Evolutionary conservation across 30 jellyfish, hydroid and myxozoan species (phyloP).

Genomic region (Pseudorhiza aurosa): DNA sequence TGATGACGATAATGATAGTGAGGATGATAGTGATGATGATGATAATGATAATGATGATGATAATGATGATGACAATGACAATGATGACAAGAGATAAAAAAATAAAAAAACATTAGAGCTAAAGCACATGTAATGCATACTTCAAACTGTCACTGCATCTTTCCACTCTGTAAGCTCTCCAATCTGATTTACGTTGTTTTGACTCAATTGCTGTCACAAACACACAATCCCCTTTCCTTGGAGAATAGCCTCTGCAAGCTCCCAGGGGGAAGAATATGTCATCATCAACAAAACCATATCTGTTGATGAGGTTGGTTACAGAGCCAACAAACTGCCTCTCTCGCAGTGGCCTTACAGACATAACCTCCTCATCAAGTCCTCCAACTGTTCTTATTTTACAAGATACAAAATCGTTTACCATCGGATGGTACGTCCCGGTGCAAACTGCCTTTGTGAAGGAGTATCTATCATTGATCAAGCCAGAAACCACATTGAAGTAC

Average conservation of each 20-base stretch:
- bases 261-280: slow-evolving; percentile 67
- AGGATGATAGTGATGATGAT: too few relatives aligned
- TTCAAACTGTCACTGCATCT: not conserved
- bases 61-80: not conserved
- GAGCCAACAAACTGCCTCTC: slow-evolving; percentile 73
- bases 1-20: too few relatives aligned
- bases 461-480: slow-evolving; percentile 30
- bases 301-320: slow-evolving; percentile 50
- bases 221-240: slow-evolving; percentile 79
- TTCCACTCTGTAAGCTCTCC: slow-evolving; percentile 85
- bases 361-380: slow-evolving; percentile 31
- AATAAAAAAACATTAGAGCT: not conserved
- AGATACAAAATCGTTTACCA: slow-evolving; percentile 84
- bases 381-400: slow-evolving; percentile 32
- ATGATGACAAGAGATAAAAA: not conserved
- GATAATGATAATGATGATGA: not conserved
- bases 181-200: slow-evolving; percentile 68
- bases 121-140: not conserved
- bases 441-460: slow-evolving; percentile 24
- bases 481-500: slow-evolving; percentile 33
- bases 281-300: slow-evolving; percentile 76
- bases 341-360: slow-evolving; percentile 72
- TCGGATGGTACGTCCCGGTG: slow-evolving; percentile 69
- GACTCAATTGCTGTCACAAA: slow-evolving; percentile 84
- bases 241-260: slow-evolving; percentile 54